phyloP scores from a whole-genome alignment of 2,113 vertebrate species.

The Podocnemis expansa region DNA sequence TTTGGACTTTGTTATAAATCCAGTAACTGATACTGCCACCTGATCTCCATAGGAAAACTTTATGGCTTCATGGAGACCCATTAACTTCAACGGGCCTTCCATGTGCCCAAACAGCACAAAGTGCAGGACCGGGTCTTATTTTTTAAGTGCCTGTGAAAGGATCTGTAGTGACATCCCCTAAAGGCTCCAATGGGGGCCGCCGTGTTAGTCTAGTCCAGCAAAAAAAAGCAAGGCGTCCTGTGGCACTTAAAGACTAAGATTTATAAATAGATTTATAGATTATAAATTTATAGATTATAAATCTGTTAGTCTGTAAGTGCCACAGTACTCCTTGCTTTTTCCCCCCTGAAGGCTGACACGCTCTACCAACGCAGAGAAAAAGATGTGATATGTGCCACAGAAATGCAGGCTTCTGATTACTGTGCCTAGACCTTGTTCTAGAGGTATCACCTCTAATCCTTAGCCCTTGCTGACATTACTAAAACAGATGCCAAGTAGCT shows the following conservation, averaged over 20 bases:
- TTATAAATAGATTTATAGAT: no score
- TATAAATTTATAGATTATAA: no score
- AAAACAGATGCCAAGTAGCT: neutral
- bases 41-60: neutral
- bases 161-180: neutral
- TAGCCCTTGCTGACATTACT: neutral
- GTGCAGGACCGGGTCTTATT: neutral
- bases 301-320: no score
- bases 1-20: neutral
- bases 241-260: no score
- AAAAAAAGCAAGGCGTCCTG: no score
- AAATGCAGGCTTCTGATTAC: neutral
- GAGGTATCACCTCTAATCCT: neutral
- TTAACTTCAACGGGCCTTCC: neutral
- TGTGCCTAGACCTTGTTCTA: neutral
- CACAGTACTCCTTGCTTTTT: no score
- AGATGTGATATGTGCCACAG: neutral
- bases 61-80: neutral
- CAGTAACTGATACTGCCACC: neutral
- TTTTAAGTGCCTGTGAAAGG: neutral
- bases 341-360: neutral
- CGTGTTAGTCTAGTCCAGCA: no score
- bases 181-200: no score
- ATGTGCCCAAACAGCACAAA: neutral
- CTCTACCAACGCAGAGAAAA: neutral